Conservation (phyloP, 2,797 vertebrate genomes). For the Smutsia temminckii region DNA sequence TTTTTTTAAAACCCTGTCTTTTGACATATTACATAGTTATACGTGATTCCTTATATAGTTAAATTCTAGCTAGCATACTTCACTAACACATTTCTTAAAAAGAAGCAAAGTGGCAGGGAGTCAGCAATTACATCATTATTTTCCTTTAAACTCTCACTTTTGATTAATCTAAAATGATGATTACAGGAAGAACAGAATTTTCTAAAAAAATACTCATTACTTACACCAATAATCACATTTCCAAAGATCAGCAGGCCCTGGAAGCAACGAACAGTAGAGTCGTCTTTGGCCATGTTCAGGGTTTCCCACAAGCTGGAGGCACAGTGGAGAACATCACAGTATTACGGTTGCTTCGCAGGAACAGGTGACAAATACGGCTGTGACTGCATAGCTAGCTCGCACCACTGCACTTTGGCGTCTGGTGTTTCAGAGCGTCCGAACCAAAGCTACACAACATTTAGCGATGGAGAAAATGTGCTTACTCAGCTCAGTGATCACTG, state of each 20-base stretch:
- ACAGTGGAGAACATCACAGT: neutral
- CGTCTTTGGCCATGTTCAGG: conserved; percentile 83
- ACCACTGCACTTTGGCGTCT: neutral
- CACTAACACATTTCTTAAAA: conserved; percentile 37
- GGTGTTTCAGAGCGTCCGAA: neutral
- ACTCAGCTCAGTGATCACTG: neutral
- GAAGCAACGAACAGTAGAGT: conserved; percentile 80
- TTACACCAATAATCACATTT: conserved; percentile 87
- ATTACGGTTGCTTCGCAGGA: neutral
- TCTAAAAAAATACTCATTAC: conserved; percentile 70
- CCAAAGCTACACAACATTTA: neutral
- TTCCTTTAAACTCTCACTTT: conserved; percentile 34
- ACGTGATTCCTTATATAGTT: neutral
- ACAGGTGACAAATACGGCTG: neutral
- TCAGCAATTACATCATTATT: neutral
- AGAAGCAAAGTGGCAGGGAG: neutral
- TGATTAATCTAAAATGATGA: neutral
- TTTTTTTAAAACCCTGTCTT: neutral
- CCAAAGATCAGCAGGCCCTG: conserved; percentile 87
- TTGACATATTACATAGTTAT: neutral
- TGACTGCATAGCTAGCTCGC: neutral
- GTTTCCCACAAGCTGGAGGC: conserved; percentile 51
- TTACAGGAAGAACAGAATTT: neutral
- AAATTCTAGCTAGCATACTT: conserved; percentile 2
- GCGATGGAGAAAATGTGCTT: neutral